These are phyloP conservation scores for Serripes groenlandicus DNA, from an alignment of 2,888 invertebrate species.

Conservation along the genomic window DNA sequence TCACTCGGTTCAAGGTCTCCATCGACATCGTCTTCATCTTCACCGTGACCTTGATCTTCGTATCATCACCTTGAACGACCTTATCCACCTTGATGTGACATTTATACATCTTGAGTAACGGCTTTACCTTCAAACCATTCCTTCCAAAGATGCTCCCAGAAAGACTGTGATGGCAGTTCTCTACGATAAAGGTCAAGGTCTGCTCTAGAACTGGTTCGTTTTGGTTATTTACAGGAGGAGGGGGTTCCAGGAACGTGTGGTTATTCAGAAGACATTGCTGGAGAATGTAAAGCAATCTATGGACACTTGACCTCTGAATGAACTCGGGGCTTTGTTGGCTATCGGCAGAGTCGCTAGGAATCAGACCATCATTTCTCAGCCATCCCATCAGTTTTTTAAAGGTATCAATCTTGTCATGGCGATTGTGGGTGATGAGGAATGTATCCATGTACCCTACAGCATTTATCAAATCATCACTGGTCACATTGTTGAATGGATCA, in stretches of 20 bases:
- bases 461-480: not conserved
- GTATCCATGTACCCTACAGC: conserved; percentile 3
- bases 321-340: not conserved
- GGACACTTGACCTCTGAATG: not conserved
- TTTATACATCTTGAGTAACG: not conserved
- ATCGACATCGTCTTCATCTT: conserved; percentile 1
- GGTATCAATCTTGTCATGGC: not conserved
- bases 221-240: conserved; percentile 3
- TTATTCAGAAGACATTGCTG: not conserved
- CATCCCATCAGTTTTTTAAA: conserved; percentile 4
- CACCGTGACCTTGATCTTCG: conserved; percentile 7
- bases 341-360: not conserved
- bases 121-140: conserved; percentile 4
- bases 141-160: conserved; percentile 10
- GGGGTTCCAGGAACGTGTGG: not conserved
- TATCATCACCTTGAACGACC: not conserved
- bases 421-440: not conserved
- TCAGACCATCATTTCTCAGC: not conserved
- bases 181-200: conserved; percentile 7
- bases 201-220: not conserved
- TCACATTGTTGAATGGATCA: conserved; percentile 4
- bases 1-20: conserved; percentile 16
- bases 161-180: not conserved
- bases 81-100: conserved; percentile 22
- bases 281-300: conserved; percentile 11